phyloP scores from a whole-genome alignment of 2,888 invertebrate species.

The Cenopis cana region DNA sequence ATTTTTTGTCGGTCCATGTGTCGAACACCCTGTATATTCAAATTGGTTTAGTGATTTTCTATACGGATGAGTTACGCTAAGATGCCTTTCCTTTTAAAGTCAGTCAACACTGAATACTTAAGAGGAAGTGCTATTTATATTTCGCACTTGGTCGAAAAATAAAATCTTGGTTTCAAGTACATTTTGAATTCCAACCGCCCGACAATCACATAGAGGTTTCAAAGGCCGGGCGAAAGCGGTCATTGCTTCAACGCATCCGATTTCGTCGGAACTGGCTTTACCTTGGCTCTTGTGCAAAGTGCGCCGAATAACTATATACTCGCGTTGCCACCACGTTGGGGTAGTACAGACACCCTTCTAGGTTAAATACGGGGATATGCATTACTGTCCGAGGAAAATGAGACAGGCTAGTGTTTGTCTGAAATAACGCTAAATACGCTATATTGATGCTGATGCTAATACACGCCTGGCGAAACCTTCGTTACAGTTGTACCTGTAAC shows the following conservation, averaged over 20 bases:
- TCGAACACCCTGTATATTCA: too few species aligned
- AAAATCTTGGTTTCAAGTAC: neutral
- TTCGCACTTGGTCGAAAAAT: neutral
- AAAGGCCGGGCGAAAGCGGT: slow-evolving; percentile 19
- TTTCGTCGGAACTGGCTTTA: slow-evolving; percentile 31
- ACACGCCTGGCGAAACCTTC: too few species aligned
- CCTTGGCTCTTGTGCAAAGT: slow-evolving; percentile 36
- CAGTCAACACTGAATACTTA: too few species aligned
- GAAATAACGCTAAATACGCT: neutral
- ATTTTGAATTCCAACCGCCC: slow-evolving; percentile 10
- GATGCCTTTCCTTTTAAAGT: too few species aligned
- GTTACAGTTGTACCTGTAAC: too few species aligned
- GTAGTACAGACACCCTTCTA: neutral
- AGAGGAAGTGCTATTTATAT: neutral
- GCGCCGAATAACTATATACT: slow-evolving; percentile 31
- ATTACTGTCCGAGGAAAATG: neutral
- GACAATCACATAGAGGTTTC: slow-evolving; percentile 24
- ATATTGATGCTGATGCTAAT: neutral
- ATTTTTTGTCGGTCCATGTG: too few species aligned
- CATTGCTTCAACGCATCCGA: slow-evolving; percentile 37
- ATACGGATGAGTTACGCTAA: too few species aligned
- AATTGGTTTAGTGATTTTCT: too few species aligned
- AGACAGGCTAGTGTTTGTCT: neutral
- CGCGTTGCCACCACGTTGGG: slow-evolving; percentile 22
- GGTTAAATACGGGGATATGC: neutral